These are phyloP conservation scores for Corydoras maculifer DNA, from an alignment of 2,113 vertebrate species.

Conservation along the genomic window DNA sequence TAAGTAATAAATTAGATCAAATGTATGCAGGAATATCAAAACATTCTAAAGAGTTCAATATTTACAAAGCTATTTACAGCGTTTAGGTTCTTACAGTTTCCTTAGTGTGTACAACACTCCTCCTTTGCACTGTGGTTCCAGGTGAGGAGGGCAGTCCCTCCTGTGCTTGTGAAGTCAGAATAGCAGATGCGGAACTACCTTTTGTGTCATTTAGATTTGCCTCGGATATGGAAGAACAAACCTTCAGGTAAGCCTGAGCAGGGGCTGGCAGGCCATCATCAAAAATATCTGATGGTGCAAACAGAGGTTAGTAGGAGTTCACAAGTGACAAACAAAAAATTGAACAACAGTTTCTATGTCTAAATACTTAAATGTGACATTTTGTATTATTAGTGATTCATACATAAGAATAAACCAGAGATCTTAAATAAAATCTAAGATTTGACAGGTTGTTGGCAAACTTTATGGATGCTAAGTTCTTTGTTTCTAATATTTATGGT, in stretches of 20 bases:
- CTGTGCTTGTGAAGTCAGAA: conserved; percentile 42
- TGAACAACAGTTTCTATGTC: too few species aligned
- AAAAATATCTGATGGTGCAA: conserved; percentile 62
- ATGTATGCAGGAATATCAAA: too few species aligned
- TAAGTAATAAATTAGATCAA: not conserved
- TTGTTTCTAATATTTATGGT: not conserved
- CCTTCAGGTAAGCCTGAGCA: conserved; percentile 68
- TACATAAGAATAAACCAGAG: too few species aligned
- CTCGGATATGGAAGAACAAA: conserved; percentile 63
- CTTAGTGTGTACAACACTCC: conserved; percentile 64
- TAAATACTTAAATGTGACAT: too few species aligned
- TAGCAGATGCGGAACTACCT: conserved; percentile 35
- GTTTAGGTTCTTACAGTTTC: conserved; percentile 56
- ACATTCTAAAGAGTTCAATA: too few species aligned
- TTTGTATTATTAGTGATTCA: too few species aligned
- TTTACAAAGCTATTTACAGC: not conserved
- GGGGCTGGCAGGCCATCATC: conserved; percentile 65
- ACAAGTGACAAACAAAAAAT: too few species aligned
- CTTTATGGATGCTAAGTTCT: not conserved
- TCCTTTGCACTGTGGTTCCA: conserved; percentile 63
- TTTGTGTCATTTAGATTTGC: conserved; percentile 51
- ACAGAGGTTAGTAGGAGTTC: not conserved
- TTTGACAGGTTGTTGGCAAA: too few species aligned
- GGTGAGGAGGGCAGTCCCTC: conserved; percentile 39
- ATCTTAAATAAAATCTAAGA: too few species aligned